Percentiles rank a stretch among this genome's conserved stretches.
Conservation (phyloP, 2,113 vertebrate genomes). For the Cephalophus harveyi region DNA sequence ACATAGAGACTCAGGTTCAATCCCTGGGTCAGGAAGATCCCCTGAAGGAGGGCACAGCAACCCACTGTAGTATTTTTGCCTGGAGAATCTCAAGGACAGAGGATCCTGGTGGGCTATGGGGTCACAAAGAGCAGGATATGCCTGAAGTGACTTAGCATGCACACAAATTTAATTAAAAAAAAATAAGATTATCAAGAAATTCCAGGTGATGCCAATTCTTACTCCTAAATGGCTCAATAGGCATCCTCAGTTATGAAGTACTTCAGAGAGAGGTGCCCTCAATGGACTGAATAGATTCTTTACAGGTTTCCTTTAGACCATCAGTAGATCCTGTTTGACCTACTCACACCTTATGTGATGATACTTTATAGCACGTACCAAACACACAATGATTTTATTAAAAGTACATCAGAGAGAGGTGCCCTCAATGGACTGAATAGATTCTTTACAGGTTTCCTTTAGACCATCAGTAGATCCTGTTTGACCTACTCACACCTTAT, state of each 20-base stretch:
- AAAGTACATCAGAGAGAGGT: too few species aligned
- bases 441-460: background rate
- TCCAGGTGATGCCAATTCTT: background rate
- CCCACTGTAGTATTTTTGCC: background rate
- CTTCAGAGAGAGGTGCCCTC: background rate
- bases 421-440: too few species aligned
- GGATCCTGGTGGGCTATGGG: background rate
- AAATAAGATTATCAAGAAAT: background rate
- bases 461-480: background rate
- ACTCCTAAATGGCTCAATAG: background rate
- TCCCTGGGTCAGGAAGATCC: background rate
- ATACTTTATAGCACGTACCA: background rate
- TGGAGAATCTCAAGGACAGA: background rate
- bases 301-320: background rate
- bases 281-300: background rate
- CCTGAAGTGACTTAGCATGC: background rate
- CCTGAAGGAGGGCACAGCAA: background rate
- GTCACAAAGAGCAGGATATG: background rate
- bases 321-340: background rate
- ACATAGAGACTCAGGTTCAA: background rate
- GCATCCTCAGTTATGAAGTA: background rate
- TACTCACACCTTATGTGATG: background rate
- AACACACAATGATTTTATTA: background rate
- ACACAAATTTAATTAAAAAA: background rate
- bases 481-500: background rate